Evolutionary conservation across 2,113 vertebrate genomes (phyloP), one percentile per base, ranked within the genome.

Genomic region (Trichechus manatus): DNA sequence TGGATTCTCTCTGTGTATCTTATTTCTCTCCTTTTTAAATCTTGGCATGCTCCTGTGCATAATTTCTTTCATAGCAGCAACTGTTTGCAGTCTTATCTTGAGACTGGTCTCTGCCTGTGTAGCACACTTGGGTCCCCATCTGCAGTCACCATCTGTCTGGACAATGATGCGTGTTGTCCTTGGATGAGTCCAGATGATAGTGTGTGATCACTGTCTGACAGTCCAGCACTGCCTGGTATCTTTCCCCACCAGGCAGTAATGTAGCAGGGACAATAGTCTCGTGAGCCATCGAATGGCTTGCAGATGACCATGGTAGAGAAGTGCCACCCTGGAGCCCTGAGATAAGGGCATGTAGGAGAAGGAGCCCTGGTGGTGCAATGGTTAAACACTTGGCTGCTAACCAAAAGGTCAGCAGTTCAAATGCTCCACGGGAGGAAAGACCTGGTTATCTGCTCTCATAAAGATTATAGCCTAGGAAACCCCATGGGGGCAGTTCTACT

Each of bases 171-270:
- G 5, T 23, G 11, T 8, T 70, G 11, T 61, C 56, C 94, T 92
- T 72, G 56, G 50, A 84, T 27, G 75, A 78, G 36, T 87, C 64
- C 6, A n/a, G 50, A 70, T 72, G 39, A n/a, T 9, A 29, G 22
- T 4, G 27, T 42, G 9, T 33, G 59, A 70, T 47, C 3, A 5
- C 7, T 15, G 25, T 20, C 36, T 27, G 36, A 50, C 31, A 23
- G 23, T 8, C 17, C 53, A 61, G 1, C 6, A 22, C 0, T 0
- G 29, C 1, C 56, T 29, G 23, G 29, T 1, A 6, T 63, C 53
- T 50, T 75, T 2, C 14, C 50, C 33, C 29, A 36, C 39, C 33
- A 10, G 39, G 36, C 27, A 29, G 29, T 53, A 88, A 53, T n/a
- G 8, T 5, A 70, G 36, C n/a, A 77, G n/a, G 19, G 29, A 47